Evolutionary conservation across 2,113 vertebrate species (phyloP).

Genomic region (Orthonyx spaldingii): DNA sequence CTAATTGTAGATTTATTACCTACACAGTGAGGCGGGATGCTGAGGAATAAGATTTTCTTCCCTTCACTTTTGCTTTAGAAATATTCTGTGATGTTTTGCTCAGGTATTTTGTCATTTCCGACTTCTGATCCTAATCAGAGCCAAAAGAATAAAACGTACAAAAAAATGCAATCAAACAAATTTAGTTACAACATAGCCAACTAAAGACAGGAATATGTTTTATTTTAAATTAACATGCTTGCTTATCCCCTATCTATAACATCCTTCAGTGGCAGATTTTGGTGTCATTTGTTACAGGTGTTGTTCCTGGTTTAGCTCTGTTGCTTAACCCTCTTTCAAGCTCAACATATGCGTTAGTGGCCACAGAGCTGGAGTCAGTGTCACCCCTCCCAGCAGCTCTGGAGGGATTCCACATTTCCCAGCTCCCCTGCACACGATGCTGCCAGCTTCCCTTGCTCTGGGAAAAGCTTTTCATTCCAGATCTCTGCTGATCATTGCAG

Average conservation of each 20-base stretch:
- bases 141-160: background rate
- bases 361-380: background rate
- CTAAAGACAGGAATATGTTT: background rate
- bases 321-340: background rate
- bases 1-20: background rate
- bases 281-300: background rate
- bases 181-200: background rate
- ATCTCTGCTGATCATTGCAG: background rate
- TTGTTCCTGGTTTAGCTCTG: background rate
- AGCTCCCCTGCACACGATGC: background rate
- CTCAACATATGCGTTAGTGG: background rate
- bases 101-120: background rate
- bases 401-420: background rate
- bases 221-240: background rate
- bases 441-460: background rate
- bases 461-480: background rate
- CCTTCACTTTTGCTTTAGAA: background rate
- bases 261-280: background rate
- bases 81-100: background rate
- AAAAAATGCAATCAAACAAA: background rate
- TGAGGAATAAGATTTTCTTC: background rate
- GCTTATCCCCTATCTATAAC: background rate
- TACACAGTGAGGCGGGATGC: background rate
- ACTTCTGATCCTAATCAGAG: background rate
- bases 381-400: background rate